A percentile compares a stretch with the other conserved stretches of the same genome.
phyloP scores from a whole-genome alignment of 2,113 vertebrate genomes.

The Fukomys damarensis region DNA sequence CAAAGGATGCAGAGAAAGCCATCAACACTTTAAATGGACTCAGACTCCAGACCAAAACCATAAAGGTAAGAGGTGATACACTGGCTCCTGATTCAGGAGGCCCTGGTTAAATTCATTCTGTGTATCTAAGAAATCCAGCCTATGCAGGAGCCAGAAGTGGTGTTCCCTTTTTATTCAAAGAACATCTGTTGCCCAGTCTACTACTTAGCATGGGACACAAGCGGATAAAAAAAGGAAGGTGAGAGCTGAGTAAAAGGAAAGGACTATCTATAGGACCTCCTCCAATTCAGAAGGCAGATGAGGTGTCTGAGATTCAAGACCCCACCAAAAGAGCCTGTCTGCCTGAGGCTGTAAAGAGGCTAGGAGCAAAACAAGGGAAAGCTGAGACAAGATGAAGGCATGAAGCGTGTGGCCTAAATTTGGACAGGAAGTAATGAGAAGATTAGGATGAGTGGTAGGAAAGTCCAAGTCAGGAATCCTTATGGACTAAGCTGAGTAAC shows the following conservation, averaged over 20 bases:
- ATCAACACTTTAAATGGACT: constrained; percentile 99
- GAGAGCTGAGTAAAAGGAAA: background rate
- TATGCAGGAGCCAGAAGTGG: background rate
- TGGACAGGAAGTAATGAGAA: background rate
- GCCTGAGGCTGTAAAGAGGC: background rate
- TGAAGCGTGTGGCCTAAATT: background rate
- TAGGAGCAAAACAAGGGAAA: background rate
- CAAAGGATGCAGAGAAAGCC: constrained; percentile 99
- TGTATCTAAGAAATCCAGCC: constrained; percentile 25
- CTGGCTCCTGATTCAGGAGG: constrained; percentile 27
- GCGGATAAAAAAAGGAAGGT: background rate
- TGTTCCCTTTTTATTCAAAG: constrained; percentile 39
- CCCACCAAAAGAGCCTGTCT: background rate
- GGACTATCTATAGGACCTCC: background rate
- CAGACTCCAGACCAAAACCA: constrained; percentile 99
- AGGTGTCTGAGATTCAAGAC: background rate
- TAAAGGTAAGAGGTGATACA: constrained; percentile 93
- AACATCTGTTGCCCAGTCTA: background rate
- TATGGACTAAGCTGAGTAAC: background rate
- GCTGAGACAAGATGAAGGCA: background rate
- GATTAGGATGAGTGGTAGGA: background rate
- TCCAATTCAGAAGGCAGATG: background rate
- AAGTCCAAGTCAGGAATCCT: background rate
- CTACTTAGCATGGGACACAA: background rate
- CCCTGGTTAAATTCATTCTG: constrained; percentile 20